Conservation (phyloP, 2,888 invertebrate genomes). For the Drosophila lacicola region DNA sequence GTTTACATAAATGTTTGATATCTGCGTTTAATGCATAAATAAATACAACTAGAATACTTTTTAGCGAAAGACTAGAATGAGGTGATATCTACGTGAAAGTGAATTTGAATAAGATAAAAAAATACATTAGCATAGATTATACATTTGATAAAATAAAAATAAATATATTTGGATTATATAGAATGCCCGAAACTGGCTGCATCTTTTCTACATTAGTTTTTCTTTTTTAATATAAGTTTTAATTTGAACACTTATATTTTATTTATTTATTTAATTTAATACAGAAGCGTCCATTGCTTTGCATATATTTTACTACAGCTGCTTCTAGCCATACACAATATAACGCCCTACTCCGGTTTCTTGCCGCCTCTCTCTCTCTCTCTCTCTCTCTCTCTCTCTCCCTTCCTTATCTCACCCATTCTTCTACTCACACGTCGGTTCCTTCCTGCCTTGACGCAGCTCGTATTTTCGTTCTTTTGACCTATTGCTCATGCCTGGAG, state of each 20-base stretch:
- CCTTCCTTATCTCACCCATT: neutral
- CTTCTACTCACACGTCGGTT: neutral
- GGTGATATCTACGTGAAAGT: neutral
- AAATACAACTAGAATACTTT: neutral
- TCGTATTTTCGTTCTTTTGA: constrained; percentile 47
- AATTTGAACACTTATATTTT: too few relatives aligned
- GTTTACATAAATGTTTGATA: neutral
- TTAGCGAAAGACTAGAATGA: neutral
- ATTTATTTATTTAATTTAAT: too few relatives aligned
- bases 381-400: neutral
- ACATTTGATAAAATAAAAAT: neutral
- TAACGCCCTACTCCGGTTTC: neutral
- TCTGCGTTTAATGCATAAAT: neutral
- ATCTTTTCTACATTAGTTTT: too few relatives aligned
- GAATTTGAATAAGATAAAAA: too few relatives aligned
- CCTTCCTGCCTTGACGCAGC: neutral
- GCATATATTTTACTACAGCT: neutral
- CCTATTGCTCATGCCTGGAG: constrained; percentile 49
- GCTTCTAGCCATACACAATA: neutral
- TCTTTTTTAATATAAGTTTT: too few relatives aligned
- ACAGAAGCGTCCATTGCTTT: neutral
- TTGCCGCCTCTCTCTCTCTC: neutral
- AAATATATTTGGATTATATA: neutral
- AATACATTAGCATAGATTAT: neutral
- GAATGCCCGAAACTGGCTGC: too few relatives aligned